A percentile compares a stretch with the other conserved stretches of the same genome.
Evolutionary conservation across 2,113 vertebrate species (phyloP).

Genomic region (Forbesichthys papilliferus): DNA sequence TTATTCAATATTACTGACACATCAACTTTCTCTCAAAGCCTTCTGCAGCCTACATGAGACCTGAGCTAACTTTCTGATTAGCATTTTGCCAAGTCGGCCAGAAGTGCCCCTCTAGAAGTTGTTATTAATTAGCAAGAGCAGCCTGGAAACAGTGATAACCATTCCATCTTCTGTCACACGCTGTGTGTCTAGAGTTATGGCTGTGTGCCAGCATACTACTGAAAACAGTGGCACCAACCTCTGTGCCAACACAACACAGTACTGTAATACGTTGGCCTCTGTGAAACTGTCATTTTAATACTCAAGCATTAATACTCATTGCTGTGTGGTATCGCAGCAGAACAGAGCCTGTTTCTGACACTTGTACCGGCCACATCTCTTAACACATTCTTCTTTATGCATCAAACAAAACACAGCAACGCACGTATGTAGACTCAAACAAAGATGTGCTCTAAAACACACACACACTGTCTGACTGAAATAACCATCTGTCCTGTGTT

Average conservation of each 20-base stretch:
- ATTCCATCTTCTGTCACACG: conserved; percentile 65
- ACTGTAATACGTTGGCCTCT: conserved; percentile 48
- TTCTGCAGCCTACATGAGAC: no score
- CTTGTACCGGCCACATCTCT: conserved; percentile 42
- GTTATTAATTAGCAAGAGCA: conserved; percentile 75
- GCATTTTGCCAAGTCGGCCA: conserved; percentile 65
- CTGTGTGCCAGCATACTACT: conserved; percentile 61
- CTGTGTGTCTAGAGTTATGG: conserved; percentile 67
- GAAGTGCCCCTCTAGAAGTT: conserved; percentile 63
- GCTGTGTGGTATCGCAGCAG: conserved; percentile 59
- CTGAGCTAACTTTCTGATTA: conserved; percentile 47
- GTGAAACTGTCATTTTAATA: conserved; percentile 50
- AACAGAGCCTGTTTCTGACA: conserved; percentile 52
- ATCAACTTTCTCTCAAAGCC: no score
- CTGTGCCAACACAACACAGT: conserved; percentile 55
- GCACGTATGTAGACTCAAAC: no score
- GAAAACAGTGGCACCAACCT: conserved; percentile 52
- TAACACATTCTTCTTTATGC: conserved; percentile 36
- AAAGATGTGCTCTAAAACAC: no score
- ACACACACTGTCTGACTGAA: conserved; percentile 30
- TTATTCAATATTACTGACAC: no score
- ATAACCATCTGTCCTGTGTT: conserved; percentile 13
- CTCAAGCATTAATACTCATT: conserved; percentile 46
- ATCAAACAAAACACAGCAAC: conserved; percentile 20
- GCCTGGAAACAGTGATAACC: conserved; percentile 72